phyloP scores from a whole-genome alignment of 2,797 vertebrate genomes.

The Microhierax caerulescens region DNA sequence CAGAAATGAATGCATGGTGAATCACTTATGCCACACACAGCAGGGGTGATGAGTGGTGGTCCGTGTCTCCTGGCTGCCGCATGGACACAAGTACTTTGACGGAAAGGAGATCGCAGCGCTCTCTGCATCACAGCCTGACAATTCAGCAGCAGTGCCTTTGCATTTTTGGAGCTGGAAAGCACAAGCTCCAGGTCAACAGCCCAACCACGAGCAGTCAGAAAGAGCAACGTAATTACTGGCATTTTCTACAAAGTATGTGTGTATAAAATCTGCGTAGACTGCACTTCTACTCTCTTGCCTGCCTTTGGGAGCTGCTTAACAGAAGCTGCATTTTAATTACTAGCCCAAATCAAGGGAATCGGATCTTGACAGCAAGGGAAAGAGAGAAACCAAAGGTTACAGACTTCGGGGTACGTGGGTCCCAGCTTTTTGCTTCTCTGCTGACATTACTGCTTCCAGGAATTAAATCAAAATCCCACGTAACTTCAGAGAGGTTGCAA shows the following conservation, averaged over 20 bases:
- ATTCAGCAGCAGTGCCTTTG: not conserved
- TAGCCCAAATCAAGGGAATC: not conserved
- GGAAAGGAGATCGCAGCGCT: not conserved
- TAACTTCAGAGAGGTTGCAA: constrained; percentile 23
- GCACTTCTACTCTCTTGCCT: not conserved
- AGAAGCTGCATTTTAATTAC: constrained; percentile 6
- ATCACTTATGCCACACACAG: constrained; percentile 46
- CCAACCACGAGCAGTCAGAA: not conserved
- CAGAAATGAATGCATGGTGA: constrained; percentile 57
- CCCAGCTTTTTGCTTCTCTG: not conserved
- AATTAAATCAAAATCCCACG: constrained; percentile 39
- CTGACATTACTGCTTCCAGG: not conserved
- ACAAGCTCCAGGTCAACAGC: not conserved
- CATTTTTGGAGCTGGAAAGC: not conserved
- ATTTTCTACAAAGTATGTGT: not conserved
- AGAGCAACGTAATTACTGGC: not conserved
- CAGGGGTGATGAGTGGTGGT: not conserved
- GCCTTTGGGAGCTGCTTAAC: not conserved
- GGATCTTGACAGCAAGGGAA: not conserved
- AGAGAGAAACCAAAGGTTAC: not conserved
- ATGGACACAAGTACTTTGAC: accelerated
- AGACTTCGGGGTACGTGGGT: not conserved
- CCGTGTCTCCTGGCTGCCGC: not conserved
- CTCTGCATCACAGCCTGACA: not conserved
- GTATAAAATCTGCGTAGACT: not conserved